Conservation (phyloP, 2,113 vertebrate genomes). For the Sebastes fasciatus region DNA sequence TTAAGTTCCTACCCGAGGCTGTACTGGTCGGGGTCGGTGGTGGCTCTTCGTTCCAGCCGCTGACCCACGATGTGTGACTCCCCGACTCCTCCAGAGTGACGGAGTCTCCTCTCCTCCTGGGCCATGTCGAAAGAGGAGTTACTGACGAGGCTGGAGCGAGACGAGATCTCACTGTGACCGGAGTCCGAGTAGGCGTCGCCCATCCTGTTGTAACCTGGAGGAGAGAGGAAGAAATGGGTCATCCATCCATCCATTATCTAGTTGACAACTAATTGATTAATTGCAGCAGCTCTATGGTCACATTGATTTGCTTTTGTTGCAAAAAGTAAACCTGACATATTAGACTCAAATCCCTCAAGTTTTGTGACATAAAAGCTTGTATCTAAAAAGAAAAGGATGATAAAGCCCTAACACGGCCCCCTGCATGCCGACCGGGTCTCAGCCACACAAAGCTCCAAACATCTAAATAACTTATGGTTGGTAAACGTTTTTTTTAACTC, state of each 20-base stretch:
- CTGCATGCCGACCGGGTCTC: neutral
- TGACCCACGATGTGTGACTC: conserved; percentile 88
- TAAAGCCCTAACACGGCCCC: neutral
- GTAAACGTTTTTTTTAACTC: neutral
- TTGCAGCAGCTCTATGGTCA: no score
- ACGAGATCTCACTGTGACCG: conserved; percentile 97
- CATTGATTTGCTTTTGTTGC: no score
- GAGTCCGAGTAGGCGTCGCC: conserved; percentile 96
- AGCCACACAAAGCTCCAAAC: neutral
- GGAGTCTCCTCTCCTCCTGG: conserved; percentile 92
- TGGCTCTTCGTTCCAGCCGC: conserved; percentile 90
- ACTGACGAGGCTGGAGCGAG: conserved; percentile 97
- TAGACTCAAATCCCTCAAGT: no score
- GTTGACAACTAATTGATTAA: no score
- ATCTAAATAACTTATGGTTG: neutral
- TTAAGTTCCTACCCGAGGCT: conserved; percentile 88
- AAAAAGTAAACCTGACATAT: no score
- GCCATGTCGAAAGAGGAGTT: conserved; percentile 96
- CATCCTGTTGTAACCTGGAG: conserved; percentile 88
- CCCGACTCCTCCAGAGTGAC: conserved; percentile 90
- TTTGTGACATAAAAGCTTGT: no score
- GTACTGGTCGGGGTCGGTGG: conserved; percentile 94
- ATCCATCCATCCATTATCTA: no score
- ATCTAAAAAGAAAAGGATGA: neutral
- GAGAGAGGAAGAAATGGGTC: neutral